Base-by-base conservation (phyloP, 2,888 invertebrate species). In the Carterocephalus palaemon region DNA sequence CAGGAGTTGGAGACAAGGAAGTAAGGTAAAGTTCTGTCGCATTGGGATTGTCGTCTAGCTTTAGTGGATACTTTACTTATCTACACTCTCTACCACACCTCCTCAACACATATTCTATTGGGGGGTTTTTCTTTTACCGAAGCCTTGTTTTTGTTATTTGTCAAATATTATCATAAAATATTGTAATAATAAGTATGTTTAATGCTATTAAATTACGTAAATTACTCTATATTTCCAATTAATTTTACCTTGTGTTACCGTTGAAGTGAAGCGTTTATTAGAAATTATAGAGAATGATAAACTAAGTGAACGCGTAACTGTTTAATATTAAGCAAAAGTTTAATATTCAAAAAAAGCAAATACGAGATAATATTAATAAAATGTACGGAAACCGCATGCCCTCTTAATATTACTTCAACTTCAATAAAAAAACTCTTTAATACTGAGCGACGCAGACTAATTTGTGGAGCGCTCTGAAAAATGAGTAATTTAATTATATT, bases 401-500 rank as follows among this genome's bases (percentile, higher is more conserved):
- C n/a, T 13, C 22, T 34, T 22, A 13, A 22, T 13, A 34, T 28
- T 28, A 28, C 22, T 4, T 15, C 22, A 8, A 8, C 13, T 34
- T 13, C 8, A 37, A 37, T 26, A 37, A 37, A n/a, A n/a, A n/a
- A 37, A 37, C 12, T 10, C 9, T 37, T 37, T 37, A 17, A 37
- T 37, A 12, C n/a, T 12, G 22, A 26, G 26, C 26, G 26, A 20
- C 20, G 42, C 49, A 48, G 56, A 57, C 40, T 23, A 48, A 53
- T 53, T 54, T 54, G 46, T 17, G 46, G 48, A 29, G 22, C 4
- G 17, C 23, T 16, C 10, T 19, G 32, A 17, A 36, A 47, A 20
- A 34, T 42, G 26, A 31, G 16, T 48, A 48, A 46, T 42, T 48
- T 39, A 24, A 19, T 33, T 37, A 33, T 38, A 39, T 56, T 51